These are phyloP conservation scores for Ladona fulva DNA, from an alignment of 1,140 invertebrate genomes.

Conservation along the genomic window DNA sequence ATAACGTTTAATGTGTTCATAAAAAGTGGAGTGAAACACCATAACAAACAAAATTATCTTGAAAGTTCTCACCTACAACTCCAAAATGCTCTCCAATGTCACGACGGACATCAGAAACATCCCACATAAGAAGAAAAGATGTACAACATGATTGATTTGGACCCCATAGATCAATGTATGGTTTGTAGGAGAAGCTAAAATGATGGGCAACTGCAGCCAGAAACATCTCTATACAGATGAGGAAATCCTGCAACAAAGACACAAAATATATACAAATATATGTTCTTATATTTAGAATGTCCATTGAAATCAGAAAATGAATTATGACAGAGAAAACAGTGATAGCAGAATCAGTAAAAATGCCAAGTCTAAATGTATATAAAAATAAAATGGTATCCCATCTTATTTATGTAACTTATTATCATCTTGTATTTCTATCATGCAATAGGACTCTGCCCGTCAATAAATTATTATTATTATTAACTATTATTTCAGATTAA, in stretches of 20 bases:
- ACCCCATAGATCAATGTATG: slow-evolving; percentile 55
- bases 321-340: background rate
- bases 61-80: slow-evolving; percentile 50
- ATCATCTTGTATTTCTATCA: too few species aligned
- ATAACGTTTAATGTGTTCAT: too few species aligned
- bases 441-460: too few species aligned
- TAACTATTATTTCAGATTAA: too few species aligned
- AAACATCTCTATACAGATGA: slow-evolving; percentile 98
- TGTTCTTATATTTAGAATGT: background rate
- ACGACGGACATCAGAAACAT: slow-evolving; percentile 84
- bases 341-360: too few species aligned
- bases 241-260: slow-evolving; percentile 61
- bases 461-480: too few species aligned
- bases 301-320: slow-evolving; percentile 15
- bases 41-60: too few species aligned
- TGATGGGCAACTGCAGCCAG: slow-evolving; percentile 89
- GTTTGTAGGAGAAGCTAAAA: slow-evolving; percentile 87
- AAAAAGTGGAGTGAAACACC: too few species aligned
- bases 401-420: too few species aligned
- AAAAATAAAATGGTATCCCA: too few species aligned
- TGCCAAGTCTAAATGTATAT: too few species aligned
- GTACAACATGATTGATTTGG: slow-evolving; percentile 45
- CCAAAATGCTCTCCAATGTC: slow-evolving; percentile 88
- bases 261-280: background rate
- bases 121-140: slow-evolving; percentile 76